Evolutionary conservation across 2,797 vertebrate species (phyloP).

Genomic region (Paratrypauchen microcephalus): DNA sequence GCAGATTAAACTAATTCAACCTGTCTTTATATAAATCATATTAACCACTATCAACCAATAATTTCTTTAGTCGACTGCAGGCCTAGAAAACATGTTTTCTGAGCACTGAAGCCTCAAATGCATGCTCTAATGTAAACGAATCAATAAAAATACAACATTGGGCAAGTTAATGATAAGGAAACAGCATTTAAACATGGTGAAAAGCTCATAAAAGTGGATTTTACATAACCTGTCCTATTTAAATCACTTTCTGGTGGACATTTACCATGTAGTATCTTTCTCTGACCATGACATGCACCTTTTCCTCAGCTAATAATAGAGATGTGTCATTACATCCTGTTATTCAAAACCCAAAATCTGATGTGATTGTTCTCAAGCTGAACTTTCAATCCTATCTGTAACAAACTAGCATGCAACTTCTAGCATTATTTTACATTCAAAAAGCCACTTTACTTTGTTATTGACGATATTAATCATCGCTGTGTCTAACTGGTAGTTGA

Average conservation of each 20-base stretch:
- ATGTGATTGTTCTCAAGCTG: conserved; percentile 3
- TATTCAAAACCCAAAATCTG: conserved; percentile 35
- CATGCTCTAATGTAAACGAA: too few relatives aligned
- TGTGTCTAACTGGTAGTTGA: conserved; percentile 33
- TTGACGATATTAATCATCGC: conserved; percentile 27
- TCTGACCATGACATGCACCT: conserved; percentile 36
- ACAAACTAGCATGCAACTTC: background rate
- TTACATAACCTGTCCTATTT: background rate
- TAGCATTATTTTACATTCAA: conserved; percentile 5
- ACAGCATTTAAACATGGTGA: too few relatives aligned
- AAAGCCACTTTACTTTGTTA: conserved; percentile 20
- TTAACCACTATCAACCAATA: too few relatives aligned
- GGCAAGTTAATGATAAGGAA: too few relatives aligned
- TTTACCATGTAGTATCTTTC: background rate
- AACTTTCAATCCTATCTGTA: background rate
- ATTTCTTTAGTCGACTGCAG: too few relatives aligned
- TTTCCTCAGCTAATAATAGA: conserved; percentile 32
- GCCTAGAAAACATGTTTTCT: too few relatives aligned
- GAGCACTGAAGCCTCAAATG: too few relatives aligned
- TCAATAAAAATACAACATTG: too few relatives aligned
- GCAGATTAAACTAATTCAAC: too few relatives aligned
- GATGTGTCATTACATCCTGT: conserved; percentile 64
- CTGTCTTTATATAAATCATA: too few relatives aligned
- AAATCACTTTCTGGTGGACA: background rate
- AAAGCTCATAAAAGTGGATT: too few relatives aligned